phyloP scores from a whole-genome alignment of 2,888 invertebrate species.

The Leucoma salicis region DNA sequence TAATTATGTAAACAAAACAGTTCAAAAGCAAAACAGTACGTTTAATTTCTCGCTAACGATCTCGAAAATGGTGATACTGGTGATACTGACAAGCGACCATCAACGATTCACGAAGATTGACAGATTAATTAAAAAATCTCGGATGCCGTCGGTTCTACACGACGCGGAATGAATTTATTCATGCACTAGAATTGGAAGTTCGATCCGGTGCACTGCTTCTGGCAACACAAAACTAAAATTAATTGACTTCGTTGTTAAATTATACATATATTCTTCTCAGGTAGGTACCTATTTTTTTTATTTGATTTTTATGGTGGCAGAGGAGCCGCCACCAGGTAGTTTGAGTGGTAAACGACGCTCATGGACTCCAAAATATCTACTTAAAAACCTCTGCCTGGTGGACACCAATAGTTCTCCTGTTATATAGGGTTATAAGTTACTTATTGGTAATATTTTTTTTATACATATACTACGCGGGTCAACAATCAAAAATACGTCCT shows the following conservation, averaged over 20 bases:
- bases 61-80: background rate
- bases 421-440: no score
- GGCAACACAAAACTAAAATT: conserved; percentile 11
- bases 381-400: no score
- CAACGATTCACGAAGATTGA: conserved; percentile 26
- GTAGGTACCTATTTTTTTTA: no score
- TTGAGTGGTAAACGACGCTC: no score
- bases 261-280: no score
- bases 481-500: no score
- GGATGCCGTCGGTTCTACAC: conserved; percentile 10
- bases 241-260: conserved; percentile 6
- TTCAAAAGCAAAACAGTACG: background rate
- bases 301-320: no score
- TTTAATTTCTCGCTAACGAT: background rate
- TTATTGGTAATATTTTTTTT: no score
- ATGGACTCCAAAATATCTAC: no score
- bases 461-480: no score
- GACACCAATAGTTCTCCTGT: no score
- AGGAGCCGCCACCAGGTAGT: no score
- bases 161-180: conserved; percentile 19
- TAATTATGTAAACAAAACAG: background rate
- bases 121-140: conserved; percentile 39
- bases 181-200: conserved; percentile 21
- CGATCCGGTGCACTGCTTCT: conserved; percentile 6
- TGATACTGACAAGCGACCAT: conserved; percentile 15